Evolutionary conservation across 2,797 vertebrate genomes (phyloP).

Genomic region (Oreortyx pictus): DNA sequence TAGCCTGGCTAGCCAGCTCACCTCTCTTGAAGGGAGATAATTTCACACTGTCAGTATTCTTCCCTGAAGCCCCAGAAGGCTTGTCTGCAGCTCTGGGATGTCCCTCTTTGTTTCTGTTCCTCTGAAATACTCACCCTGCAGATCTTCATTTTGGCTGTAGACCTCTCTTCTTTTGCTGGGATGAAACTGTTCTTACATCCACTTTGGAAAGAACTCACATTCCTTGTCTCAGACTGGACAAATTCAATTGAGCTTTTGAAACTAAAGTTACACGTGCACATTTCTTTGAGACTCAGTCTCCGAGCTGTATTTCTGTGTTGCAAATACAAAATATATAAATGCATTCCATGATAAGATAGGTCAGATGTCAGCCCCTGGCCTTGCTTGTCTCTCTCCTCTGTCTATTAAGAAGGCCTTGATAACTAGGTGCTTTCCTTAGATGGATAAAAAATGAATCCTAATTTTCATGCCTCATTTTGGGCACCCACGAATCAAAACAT

Average conservation of each 20-base stretch:
- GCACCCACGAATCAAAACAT: conserved; percentile 16
- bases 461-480: background rate
- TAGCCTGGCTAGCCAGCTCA: background rate
- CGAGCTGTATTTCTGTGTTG: background rate
- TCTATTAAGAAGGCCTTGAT: background rate
- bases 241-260: background rate
- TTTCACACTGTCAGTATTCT: rapidly evolving
- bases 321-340: background rate
- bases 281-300: background rate
- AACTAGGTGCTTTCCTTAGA: background rate
- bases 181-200: background rate
- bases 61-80: background rate
- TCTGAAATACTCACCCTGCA: background rate
- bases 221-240: background rate
- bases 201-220: background rate
- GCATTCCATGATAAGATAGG: background rate
- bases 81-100: background rate
- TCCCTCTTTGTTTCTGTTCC: background rate
- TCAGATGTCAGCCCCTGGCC: background rate
- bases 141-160: background rate
- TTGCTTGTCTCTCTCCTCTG: background rate
- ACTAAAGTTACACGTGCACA: background rate
- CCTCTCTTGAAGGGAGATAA: background rate
- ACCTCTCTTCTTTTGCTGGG: background rate
- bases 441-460: background rate